A percentile compares a stretch with the other conserved stretches of the same genome.
Evolutionary conservation across 2,888 invertebrate genomes (phyloP).

Genomic region (Nemurella pictetii): DNA sequence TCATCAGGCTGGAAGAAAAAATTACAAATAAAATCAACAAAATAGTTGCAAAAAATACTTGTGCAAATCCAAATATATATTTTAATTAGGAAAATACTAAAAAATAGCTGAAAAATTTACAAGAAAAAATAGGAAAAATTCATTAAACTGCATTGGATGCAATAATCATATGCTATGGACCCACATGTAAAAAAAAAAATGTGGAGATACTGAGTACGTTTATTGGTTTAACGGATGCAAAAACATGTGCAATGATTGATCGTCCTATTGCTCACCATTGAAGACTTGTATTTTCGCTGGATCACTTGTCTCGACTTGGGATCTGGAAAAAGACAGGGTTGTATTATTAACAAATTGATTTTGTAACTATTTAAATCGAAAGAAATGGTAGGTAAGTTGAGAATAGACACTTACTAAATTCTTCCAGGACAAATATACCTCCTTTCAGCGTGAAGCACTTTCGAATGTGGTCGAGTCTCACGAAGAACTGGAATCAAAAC

Average conservation of each 20-base stretch:
- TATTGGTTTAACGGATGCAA: constrained; percentile 44
- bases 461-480: constrained; percentile 97
- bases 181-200: constrained; percentile 38
- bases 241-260: constrained; percentile 16
- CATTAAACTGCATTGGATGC: constrained; percentile 28
- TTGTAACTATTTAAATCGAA: not conserved
- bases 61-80: not conserved
- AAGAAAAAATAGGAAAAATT: too few relatives aligned
- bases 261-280: constrained; percentile 78
- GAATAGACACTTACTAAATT: constrained; percentile 87
- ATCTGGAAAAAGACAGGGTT: constrained; percentile 70
- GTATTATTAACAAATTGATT: not conserved
- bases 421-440: constrained; percentile 98
- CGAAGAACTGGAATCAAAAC: constrained; percentile 90
- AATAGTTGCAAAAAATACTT: not conserved
- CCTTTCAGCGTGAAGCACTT: constrained; percentile 99
- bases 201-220: constrained; percentile 22
- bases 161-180: constrained; percentile 22
- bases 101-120: too few relatives aligned
- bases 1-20: constrained; percentile 65
- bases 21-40: constrained; percentile 21
- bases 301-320: constrained; percentile 95
- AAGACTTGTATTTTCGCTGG: constrained; percentile 95
- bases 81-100: not conserved
- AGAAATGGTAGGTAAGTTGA: constrained; percentile 15